A percentile compares a stretch with the other conserved stretches of the same genome.
These are phyloP conservation scores for Papilio glaucus DNA, from an alignment of 1,140 invertebrate species.

Conservation along the genomic window DNA sequence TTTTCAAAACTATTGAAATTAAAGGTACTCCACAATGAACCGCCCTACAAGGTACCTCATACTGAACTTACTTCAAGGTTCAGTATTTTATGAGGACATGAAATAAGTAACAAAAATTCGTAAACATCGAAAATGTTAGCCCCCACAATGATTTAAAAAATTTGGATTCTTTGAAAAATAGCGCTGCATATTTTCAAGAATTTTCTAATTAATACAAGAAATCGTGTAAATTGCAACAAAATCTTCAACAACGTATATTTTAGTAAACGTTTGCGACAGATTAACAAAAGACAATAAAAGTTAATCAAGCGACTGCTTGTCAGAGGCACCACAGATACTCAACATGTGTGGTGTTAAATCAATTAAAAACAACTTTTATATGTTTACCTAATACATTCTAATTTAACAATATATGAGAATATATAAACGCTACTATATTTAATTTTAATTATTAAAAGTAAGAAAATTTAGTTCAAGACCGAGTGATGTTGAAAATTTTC, in stretches of 20 bases:
- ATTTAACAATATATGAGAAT: conserved; percentile 9
- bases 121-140: too few relatives aligned
- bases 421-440: conserved; percentile 6
- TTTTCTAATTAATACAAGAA: conserved; percentile 4
- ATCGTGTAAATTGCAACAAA: background rate
- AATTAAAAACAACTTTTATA: conserved; percentile 19
- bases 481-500: background rate
- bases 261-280: background rate
- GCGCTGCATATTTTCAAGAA: too few relatives aligned
- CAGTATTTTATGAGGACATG: too few relatives aligned
- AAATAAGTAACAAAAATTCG: too few relatives aligned
- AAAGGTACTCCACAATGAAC: too few relatives aligned
- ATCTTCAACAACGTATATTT: background rate
- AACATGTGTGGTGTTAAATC: background rate
- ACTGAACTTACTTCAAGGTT: too few relatives aligned
- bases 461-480: background rate
- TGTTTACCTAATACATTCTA: background rate
- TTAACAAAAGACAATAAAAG: conserved; percentile 9
- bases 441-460: background rate
- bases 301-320: conserved; percentile 18
- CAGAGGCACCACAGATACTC: conserved; percentile 27
- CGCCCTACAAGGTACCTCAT: too few relatives aligned
- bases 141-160: too few relatives aligned
- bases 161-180: too few relatives aligned
- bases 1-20: too few relatives aligned